Evolutionary conservation across 2,113 vertebrate genomes (phyloP).

Genomic region (Percina caprodes): DNA sequence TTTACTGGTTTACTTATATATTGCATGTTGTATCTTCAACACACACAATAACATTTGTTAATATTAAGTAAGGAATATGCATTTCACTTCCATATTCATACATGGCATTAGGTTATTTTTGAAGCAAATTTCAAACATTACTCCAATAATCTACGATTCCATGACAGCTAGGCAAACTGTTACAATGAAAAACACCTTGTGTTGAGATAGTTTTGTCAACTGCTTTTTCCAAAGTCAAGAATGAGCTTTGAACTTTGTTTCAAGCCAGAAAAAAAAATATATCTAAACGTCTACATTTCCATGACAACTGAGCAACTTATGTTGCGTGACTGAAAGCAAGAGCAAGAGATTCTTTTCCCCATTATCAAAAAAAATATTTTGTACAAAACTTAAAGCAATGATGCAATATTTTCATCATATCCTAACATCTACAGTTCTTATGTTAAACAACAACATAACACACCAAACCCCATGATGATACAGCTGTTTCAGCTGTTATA

Average conservation of each 20-base stretch:
- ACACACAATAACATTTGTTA: no score
- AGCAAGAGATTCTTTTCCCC: background rate
- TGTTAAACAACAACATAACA: background rate
- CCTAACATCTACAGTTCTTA: background rate
- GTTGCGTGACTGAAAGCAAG: background rate
- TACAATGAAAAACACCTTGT: no score
- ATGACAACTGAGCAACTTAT: background rate
- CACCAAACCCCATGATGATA: background rate
- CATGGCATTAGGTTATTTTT: no score
- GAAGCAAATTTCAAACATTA: background rate
- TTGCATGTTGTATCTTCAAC: background rate
- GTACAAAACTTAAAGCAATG: slow-evolving; percentile 1
- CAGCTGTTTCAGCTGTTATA: background rate
- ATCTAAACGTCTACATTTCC: background rate
- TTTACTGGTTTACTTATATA: background rate
- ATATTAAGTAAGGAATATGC: background rate
- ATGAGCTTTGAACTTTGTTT: background rate
- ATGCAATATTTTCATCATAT: background rate
- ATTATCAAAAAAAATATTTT: background rate
- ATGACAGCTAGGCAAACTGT: no score
- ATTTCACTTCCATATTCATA: background rate
- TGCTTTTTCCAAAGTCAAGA: background rate
- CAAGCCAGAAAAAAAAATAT: fast-evolving
- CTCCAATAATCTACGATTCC: no score
- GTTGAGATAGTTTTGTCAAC: no score